Percentiles rank a stretch among this genome's conserved stretches.
phyloP scores from a whole-genome alignment of 2,888 invertebrate species.

The Eretmocerus hayati region DNA sequence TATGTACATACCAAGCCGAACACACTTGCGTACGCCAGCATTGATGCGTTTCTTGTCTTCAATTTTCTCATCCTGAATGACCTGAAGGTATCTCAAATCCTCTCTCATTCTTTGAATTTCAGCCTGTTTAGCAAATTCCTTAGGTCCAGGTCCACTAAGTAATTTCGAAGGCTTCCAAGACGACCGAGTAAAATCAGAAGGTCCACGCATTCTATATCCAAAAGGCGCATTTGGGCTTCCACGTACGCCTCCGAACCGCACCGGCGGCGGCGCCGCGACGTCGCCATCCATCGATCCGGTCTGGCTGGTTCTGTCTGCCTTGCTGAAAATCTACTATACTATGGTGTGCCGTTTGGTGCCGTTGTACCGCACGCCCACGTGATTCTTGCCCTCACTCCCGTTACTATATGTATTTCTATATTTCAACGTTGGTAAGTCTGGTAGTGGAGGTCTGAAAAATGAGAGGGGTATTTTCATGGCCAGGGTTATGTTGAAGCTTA shows the following conservation, averaged over 20 bases:
- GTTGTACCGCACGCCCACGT: too few species aligned
- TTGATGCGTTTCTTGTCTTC: conserved; percentile 26
- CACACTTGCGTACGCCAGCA: conserved; percentile 26
- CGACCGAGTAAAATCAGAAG: too few species aligned
- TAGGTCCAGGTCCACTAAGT: too few species aligned
- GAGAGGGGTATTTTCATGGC: too few species aligned
- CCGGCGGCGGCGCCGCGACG: conserved; percentile 13
- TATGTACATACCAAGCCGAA: conserved; percentile 29
- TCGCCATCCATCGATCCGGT: conserved; percentile 17
- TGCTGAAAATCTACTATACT: too few species aligned
- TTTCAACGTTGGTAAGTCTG: too few species aligned
- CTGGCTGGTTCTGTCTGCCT: not conserved
- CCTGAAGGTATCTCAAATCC: not conserved
- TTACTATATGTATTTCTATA: too few species aligned
- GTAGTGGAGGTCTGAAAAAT: too few species aligned
- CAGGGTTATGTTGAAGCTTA: too few species aligned
- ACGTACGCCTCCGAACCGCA: conserved; percentile 26
- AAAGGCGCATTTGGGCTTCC: conserved; percentile 10
- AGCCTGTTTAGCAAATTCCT: not conserved
- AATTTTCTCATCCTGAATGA: conserved; percentile 26
- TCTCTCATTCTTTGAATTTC: not conserved
- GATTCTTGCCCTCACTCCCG: too few species aligned
- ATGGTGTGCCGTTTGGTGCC: too few species aligned
- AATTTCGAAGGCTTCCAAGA: too few species aligned
- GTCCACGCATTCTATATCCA: conserved; percentile 31